phyloP scores from a whole-genome alignment of 2,797 vertebrate species.

The Dipus sagitta region DNA sequence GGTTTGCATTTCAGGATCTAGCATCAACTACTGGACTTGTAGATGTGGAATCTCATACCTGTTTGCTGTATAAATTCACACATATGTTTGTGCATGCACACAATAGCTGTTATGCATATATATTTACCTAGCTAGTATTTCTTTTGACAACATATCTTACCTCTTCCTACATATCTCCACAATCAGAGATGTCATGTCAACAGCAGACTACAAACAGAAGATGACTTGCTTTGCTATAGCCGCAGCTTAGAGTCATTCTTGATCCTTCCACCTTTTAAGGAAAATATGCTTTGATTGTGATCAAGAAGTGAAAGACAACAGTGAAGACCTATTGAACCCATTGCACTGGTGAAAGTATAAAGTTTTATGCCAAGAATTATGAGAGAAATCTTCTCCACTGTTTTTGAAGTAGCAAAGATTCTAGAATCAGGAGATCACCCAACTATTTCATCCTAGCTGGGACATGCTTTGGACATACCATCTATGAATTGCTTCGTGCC shows the following conservation, averaged over 20 bases:
- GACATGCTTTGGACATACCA: not conserved
- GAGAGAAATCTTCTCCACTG: not conserved
- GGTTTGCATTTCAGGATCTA: not conserved
- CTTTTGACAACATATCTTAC: not conserved
- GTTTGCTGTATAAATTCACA: not conserved
- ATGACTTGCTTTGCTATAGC: not conserved
- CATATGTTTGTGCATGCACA: not conserved
- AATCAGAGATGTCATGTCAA: not conserved
- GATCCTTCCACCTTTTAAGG: not conserved
- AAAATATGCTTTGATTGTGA: not conserved
- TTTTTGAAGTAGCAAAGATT: not conserved
- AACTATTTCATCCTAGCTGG: not conserved
- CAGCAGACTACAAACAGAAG: not conserved
- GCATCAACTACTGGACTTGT: not conserved
- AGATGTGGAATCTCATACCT: not conserved
- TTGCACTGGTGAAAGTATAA: not conserved
- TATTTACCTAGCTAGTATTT: not conserved
- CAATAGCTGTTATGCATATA: not conserved
- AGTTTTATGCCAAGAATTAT: not conserved
- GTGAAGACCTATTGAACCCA: not conserved
- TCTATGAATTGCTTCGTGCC: not conserved
- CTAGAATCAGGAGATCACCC: not conserved
- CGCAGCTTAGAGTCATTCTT: not conserved
- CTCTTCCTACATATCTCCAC: not conserved
- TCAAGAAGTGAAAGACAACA: constrained; percentile 32